Evolutionary conservation across 2,113 vertebrate species (phyloP), one percentile per base, ranked within the genome.

Genomic region (Scalopus aquaticus): DNA sequence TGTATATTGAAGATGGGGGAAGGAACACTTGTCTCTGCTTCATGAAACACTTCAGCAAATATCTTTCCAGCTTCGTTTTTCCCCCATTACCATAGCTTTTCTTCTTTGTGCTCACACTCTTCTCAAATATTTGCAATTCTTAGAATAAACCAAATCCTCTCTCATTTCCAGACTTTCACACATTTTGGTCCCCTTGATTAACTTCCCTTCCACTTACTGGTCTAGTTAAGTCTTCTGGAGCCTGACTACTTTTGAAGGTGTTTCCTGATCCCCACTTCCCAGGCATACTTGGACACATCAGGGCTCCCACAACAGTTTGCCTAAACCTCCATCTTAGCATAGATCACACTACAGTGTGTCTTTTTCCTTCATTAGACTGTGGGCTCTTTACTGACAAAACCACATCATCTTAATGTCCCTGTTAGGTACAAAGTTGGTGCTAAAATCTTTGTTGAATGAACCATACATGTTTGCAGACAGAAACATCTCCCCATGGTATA

Each of bases 81-180:
- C 12, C 42, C 12, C 22, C 37, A 28, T 26, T 30, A 6, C n/a
- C 17, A 62, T 35, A 39, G 16, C 16, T 74, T 93, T 74, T 88
- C 65, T 51, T 49, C 20, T 82, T 69, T 91, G 72, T 85, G 35
- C 3, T 92, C 35, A 85, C 62, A 77, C 81, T 78, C 16, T 88
- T 85, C 37, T 90, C n/a, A 87, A 80, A 15, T 70, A 37, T 37
- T 69, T 83, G 9, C 32, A 93, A 13, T 70, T 87, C 16, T 74
- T 79, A 82, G 30, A 74, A 42, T 44, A 91, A 39, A 81, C 19
- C 17, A 72, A n/a, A 20, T 80, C 87, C 49, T 79, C 32, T 90
- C 15, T 79, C 30, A 80, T 65, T 94, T 94, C 64, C 64, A 79
- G 39, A 24, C 3, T 64, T 97, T 69, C 84, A 32, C 9, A 44